These are phyloP conservation scores for Heliangelus exortis DNA, from an alignment of 2,797 vertebrate genomes.

Conservation along the genomic window DNA sequence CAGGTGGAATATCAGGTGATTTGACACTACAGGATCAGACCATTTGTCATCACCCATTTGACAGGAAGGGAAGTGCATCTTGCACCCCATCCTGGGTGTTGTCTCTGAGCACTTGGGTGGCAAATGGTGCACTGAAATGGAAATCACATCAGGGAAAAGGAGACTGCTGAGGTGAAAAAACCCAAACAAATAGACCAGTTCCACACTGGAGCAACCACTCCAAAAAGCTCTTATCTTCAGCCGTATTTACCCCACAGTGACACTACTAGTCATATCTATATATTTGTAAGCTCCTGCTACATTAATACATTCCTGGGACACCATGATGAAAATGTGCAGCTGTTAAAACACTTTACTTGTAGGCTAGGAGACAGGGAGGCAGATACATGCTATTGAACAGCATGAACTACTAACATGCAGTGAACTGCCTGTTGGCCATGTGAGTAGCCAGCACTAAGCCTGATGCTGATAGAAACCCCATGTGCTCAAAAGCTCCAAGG, in stretches of 20 bases:
- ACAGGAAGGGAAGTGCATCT: background rate
- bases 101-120: background rate
- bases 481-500: background rate
- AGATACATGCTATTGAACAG: background rate
- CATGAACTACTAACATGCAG: background rate
- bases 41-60: background rate
- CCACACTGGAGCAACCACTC: background rate
- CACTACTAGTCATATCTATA: fast-evolving
- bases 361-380: background rate
- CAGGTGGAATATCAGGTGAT: background rate
- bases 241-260: background rate
- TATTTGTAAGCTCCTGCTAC: background rate
- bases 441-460: background rate
- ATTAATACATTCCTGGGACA: background rate
- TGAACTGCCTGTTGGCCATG: background rate
- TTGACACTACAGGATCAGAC: background rate
- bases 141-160: background rate
- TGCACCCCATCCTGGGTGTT: background rate
- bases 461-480: background rate
- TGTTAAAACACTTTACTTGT: background rate
- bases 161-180: background rate
- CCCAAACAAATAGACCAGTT: background rate
- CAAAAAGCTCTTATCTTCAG: background rate
- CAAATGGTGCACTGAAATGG: background rate
- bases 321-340: background rate